A percentile compares a stretch with the other conserved stretches of the same genome.
phyloP scores from a whole-genome alignment of 2,888 invertebrate species.

The Macrosiphum euphorbiae region DNA sequence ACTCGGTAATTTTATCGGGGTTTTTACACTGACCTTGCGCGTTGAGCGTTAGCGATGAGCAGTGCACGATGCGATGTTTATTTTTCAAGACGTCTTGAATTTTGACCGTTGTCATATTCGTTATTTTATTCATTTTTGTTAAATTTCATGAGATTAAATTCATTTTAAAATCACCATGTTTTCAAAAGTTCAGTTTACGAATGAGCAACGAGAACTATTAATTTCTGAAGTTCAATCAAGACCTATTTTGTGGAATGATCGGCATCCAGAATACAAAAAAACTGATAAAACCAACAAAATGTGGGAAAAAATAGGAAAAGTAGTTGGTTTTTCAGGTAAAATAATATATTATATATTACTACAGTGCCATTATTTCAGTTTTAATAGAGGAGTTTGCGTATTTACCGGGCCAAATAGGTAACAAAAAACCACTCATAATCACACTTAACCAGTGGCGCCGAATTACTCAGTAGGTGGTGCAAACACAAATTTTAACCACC shows the following conservation, averaged over 20 bases:
- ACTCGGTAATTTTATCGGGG: constrained; percentile 23
- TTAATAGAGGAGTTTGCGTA: neutral
- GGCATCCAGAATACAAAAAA: constrained; percentile 17
- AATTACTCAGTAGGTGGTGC: too few relatives aligned
- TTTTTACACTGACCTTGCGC: constrained; percentile 16
- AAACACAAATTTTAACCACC: too few relatives aligned
- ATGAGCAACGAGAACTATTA: constrained; percentile 7
- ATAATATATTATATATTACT: constrained; percentile 22
- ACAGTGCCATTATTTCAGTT: neutral
- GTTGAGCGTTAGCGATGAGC: neutral
- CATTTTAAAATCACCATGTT: neutral
- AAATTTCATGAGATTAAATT: too few relatives aligned
- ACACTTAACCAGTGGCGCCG: too few relatives aligned
- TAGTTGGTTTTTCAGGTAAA: constrained; percentile 27
- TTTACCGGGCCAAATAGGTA: too few relatives aligned
- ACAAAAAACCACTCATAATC: too few relatives aligned
- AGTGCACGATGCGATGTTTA: too few relatives aligned
- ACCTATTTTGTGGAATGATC: constrained; percentile 13
- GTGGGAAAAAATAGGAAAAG: constrained; percentile 18
- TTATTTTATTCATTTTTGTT: too few relatives aligned
- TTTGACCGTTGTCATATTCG: too few relatives aligned
- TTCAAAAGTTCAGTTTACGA: constrained; percentile 24
- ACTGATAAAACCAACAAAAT: neutral
- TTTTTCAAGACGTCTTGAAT: too few relatives aligned
- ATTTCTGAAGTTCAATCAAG: constrained; percentile 17